Evolutionary conservation across 2,797 vertebrate genomes (phyloP).

Genomic region (Danio aesculapii): DNA sequence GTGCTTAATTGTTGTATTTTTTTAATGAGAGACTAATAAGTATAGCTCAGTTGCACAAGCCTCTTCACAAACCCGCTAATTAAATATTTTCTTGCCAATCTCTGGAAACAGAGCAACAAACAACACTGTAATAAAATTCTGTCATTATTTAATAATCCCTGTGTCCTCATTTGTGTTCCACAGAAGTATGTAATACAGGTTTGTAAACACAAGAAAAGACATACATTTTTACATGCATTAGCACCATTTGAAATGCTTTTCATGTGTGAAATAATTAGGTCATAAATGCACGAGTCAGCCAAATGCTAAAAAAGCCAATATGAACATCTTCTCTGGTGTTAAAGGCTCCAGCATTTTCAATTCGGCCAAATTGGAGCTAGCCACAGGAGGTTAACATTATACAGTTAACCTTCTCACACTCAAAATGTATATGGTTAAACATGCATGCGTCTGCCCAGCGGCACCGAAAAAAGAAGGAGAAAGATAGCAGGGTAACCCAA

Average conservation of each 20-base stretch:
- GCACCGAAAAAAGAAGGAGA: constrained; percentile 41
- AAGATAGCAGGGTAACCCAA: constrained; percentile 55
- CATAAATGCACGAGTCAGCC: constrained; percentile 9
- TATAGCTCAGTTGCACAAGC: background rate
- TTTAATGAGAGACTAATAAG: background rate
- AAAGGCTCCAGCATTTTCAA: constrained; percentile 55
- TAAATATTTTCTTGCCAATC: background rate
- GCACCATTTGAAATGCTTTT: constrained; percentile 29
- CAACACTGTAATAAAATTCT: too few species aligned
- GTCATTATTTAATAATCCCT: too few species aligned
- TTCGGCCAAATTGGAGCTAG: constrained; percentile 56
- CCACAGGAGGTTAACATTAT: constrained; percentile 62
- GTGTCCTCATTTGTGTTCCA: too few species aligned
- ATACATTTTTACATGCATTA: background rate
- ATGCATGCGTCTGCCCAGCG: constrained; percentile 57
- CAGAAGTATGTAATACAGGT: background rate
- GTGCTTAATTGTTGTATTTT: background rate
- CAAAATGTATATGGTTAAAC: constrained; percentile 61
- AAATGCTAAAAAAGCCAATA: constrained; percentile 38
- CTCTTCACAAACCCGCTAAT: background rate
- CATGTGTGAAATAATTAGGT: constrained; percentile 46
- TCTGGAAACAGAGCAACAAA: too few species aligned
- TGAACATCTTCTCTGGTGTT: constrained; percentile 51
- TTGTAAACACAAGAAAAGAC: background rate
- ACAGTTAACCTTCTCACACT: constrained; percentile 63